phyloP scores from a whole-genome alignment of 1,140 invertebrate genomes.

The Leptonema lineaticorne region DNA sequence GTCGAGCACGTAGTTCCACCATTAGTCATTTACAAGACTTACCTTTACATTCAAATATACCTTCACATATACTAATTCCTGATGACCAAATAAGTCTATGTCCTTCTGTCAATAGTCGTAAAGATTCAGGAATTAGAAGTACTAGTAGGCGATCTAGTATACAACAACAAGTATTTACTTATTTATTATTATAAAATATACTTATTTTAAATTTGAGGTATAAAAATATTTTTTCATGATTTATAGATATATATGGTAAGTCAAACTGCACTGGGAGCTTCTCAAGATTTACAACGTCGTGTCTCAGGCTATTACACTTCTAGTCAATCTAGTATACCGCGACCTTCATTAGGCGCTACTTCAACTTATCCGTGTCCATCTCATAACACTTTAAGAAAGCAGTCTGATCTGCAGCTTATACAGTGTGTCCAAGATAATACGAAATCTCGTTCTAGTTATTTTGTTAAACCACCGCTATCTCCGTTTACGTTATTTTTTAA shows the following conservation, averaged over 20 bases:
- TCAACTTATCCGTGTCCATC: slow-evolving; percentile 59
- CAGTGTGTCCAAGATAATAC: slow-evolving; percentile 80
- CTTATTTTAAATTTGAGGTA: slow-evolving; percentile 42
- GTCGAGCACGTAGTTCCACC: slow-evolving; percentile 61
- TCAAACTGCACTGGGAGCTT: slow-evolving; percentile 57
- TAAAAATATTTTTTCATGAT: neutral
- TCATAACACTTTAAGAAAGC: slow-evolving; percentile 78
- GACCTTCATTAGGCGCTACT: slow-evolving; percentile 44
- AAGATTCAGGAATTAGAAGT: slow-evolving; percentile 84
- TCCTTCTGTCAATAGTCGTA: slow-evolving; percentile 76
- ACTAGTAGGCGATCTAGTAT: slow-evolving; percentile 81
- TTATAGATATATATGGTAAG: slow-evolving; percentile 68
- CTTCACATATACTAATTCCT: slow-evolving; percentile 39
- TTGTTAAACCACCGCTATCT: slow-evolving; percentile 85
- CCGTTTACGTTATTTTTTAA: slow-evolving; percentile 82
- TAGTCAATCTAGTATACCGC: slow-evolving; percentile 50
- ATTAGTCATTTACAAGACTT: slow-evolving; percentile 48
- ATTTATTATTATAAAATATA: slow-evolving; percentile 10
- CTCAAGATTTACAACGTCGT: slow-evolving; percentile 73
- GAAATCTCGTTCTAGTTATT: slow-evolving; percentile 78
- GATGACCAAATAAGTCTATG: slow-evolving; percentile 71
- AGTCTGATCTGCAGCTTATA: slow-evolving; percentile 84
- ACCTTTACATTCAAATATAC: slow-evolving; percentile 40
- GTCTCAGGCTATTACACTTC: slow-evolving; percentile 86
- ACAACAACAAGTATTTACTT: slow-evolving; percentile 69